A percentile compares a stretch with the other conserved stretches of the same genome.
phyloP scores from a whole-genome alignment of 2,113 vertebrate genomes.

The Gavia stellata region DNA sequence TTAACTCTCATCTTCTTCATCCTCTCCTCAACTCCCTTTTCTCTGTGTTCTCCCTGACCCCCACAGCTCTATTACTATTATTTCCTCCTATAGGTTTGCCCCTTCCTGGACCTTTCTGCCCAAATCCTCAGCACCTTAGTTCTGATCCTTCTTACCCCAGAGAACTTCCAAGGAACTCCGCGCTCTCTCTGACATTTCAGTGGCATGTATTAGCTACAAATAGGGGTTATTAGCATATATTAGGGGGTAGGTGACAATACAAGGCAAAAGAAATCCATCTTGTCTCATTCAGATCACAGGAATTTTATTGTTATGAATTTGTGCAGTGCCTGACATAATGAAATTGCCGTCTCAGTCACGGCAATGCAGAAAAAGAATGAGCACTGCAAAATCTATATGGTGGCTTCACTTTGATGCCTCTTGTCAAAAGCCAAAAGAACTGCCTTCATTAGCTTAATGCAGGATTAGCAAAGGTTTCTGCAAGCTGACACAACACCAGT shows the following conservation, averaged over 20 bases:
- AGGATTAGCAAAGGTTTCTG: background rate
- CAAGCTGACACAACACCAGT: background rate
- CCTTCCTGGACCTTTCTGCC: background rate
- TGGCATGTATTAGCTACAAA: no score
- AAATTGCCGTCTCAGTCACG: rapidly evolving
- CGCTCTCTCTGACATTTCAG: background rate
- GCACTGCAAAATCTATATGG: background rate
- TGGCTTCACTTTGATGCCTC: background rate
- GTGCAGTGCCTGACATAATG: background rate
- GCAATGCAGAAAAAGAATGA: background rate
- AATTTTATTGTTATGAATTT: background rate
- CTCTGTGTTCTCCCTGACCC: background rate
- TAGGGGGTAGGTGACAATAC: background rate
- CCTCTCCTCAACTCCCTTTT: background rate
- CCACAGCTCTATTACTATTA: background rate
- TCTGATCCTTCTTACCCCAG: background rate
- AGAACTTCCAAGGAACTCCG: background rate
- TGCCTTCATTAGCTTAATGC: background rate
- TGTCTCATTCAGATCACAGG: background rate
- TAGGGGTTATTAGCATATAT: background rate
- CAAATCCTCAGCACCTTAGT: background rate
- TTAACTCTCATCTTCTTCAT: background rate
- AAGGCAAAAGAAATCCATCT: background rate
- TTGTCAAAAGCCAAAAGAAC: background rate
- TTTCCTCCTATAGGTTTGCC: background rate